phyloP scores from a whole-genome alignment of 1,140 invertebrate genomes.

The Holotrichia oblita region DNA sequence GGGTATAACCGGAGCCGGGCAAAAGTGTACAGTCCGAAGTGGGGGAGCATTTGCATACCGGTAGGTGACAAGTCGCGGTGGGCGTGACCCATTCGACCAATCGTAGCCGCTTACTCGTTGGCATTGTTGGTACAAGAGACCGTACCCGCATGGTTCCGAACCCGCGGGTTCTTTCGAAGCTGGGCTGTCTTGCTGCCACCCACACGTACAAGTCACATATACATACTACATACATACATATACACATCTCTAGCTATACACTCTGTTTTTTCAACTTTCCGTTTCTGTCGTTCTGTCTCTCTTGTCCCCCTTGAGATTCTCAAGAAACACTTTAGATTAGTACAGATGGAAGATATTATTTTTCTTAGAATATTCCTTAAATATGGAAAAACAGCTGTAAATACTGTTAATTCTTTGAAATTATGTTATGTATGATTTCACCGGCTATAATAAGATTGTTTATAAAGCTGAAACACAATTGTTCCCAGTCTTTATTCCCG shows the following conservation, averaged over 20 bases:
- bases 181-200: slow-evolving; percentile 47
- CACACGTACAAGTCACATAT: no score
- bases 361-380: no score
- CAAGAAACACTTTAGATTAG: slow-evolving; percentile 20
- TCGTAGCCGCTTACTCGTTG: slow-evolving; percentile 51
- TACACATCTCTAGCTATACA: background rate
- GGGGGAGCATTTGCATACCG: slow-evolving; percentile 61
- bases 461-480: no score
- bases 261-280: background rate
- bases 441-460: no score
- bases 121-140: slow-evolving; percentile 54
- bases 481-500: no score
- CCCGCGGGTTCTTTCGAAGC: slow-evolving; percentile 49
- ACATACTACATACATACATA: no score
- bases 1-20: slow-evolving; percentile 42
- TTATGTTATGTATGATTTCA: no score
- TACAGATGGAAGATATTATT: no score
- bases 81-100: slow-evolving; percentile 57
- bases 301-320: background rate
- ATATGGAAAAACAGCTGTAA: no score
- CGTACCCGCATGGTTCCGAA: slow-evolving; percentile 59
- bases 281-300: slow-evolving; percentile 39
- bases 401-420: no score
- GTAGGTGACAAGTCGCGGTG: slow-evolving; percentile 60
- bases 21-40: slow-evolving; percentile 40